Evolutionary conservation across 2,888 invertebrate genomes (phyloP).

Genomic region (Sarcophaga subvicina): DNA sequence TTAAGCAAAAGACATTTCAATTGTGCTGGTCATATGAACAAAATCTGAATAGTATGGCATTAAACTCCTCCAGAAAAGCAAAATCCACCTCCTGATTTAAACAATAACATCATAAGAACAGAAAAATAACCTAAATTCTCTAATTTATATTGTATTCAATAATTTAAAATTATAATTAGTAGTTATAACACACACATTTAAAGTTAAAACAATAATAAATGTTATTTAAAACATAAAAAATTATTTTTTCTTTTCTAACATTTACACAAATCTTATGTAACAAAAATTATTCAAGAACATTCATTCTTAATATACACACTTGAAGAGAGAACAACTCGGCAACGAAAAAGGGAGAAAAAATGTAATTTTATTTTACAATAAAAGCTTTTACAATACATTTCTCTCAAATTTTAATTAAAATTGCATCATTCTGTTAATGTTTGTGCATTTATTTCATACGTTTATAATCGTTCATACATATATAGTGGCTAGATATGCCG

Average conservation of each 20-base stretch:
- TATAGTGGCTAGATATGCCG: slow-evolving; percentile 13
- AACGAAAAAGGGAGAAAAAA: slow-evolving; percentile 4
- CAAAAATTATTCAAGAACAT: slow-evolving; percentile 27
- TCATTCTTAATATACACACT: slow-evolving; percentile 34
- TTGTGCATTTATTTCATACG: slow-evolving; percentile 29
- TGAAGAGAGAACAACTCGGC: background rate
- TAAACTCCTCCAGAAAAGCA: slow-evolving; percentile 47
- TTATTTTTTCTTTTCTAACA: slow-evolving; percentile 12
- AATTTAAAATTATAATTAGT: slow-evolving; percentile 60
- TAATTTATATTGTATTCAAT: slow-evolving; percentile 49
- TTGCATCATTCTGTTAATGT: slow-evolving; percentile 33
- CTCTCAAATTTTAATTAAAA: slow-evolving; percentile 1
- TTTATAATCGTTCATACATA: background rate
- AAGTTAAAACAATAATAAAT: slow-evolving; percentile 63
- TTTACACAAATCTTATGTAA: slow-evolving; percentile 54
- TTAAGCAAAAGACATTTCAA: slow-evolving; percentile 54
- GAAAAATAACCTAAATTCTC: slow-evolving; percentile 39
- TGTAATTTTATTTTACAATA: slow-evolving; percentile 15
- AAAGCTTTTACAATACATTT: slow-evolving; percentile 16
- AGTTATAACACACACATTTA: slow-evolving; percentile 57
- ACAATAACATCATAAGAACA: slow-evolving; percentile 45
- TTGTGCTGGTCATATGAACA: slow-evolving; percentile 30
- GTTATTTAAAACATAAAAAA: slow-evolving; percentile 60
- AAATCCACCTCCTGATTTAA: slow-evolving; percentile 44
- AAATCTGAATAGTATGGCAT: slow-evolving; percentile 21